phyloP scores from a whole-genome alignment of 30 jellyfish, hydroid and myxozoan species.

The Catostylus mosaicus region DNA sequence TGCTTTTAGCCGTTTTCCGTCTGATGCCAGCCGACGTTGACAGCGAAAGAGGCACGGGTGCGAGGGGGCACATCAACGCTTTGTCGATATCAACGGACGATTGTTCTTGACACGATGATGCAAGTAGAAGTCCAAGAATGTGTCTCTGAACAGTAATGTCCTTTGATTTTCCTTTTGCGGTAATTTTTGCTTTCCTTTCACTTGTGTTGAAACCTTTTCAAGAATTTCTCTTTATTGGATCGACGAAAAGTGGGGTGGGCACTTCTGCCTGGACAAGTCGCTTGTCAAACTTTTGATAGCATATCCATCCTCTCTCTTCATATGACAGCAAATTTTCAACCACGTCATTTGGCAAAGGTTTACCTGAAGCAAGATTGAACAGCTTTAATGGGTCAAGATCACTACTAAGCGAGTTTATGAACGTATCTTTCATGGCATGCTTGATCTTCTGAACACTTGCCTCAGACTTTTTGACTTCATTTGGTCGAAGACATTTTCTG shows the following conservation, averaged over 20 bases:
- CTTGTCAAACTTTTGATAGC: background rate
- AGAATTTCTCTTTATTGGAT: no score
- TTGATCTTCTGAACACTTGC: conserved; percentile 7
- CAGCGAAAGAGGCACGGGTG: conserved; percentile 40
- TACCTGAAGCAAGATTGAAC: conserved; percentile 47
- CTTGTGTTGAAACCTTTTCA: conserved; percentile 18
- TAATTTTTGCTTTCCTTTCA: conserved; percentile 13
- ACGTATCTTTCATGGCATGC: conserved; percentile 38
- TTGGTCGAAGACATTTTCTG: conserved; percentile 36
- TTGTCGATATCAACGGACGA: conserved; percentile 29
- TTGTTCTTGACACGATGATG: conserved; percentile 20
- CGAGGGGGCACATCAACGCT: conserved; percentile 38
- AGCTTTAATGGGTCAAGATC: conserved; percentile 31
- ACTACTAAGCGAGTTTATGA: conserved; percentile 41
- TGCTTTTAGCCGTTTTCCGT: conserved; percentile 36
- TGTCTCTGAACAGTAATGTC: conserved; percentile 21
- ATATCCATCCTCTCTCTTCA: background rate
- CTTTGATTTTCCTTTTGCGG: conserved; percentile 5
- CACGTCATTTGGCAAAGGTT: conserved; percentile 42
- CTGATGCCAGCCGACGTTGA: conserved; percentile 35
- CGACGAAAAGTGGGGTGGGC: no score
- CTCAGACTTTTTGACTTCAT: conserved; percentile 45
- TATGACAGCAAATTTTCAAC: conserved; percentile 5
- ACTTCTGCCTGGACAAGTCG: no score
- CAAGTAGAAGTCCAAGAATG: conserved; percentile 12